Percentiles rank a stretch among this genome's conserved stretches.
Evolutionary conservation across 2,888 invertebrate genomes (phyloP).

Genomic region (Dolichomitus sp.): DNA sequence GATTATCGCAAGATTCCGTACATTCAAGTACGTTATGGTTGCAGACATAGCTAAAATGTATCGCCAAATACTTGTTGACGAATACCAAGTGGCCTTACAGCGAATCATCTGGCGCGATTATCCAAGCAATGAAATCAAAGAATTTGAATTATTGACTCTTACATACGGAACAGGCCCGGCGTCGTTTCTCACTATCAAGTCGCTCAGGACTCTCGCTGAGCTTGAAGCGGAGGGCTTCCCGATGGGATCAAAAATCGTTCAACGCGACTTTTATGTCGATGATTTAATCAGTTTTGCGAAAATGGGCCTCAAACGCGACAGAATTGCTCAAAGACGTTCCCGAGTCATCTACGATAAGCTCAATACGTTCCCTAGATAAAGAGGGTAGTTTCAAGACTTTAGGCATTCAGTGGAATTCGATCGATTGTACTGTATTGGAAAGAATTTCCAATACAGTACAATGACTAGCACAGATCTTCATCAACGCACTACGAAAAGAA

Average conservation of each 20-base stretch:
- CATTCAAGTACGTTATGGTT: too few species aligned
- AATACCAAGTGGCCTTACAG: slow-evolving; percentile 60
- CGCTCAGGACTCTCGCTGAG: too few species aligned
- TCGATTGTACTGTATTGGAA: too few species aligned
- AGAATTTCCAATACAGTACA: slow-evolving; percentile 6
- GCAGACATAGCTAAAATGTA: slow-evolving; percentile 70
- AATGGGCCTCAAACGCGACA: neutral
- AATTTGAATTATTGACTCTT: slow-evolving; percentile 57
- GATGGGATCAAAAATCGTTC: neutral
- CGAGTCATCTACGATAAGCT: neutral
- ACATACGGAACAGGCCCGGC: slow-evolving; percentile 65
- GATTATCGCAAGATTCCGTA: too few species aligned
- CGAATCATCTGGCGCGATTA: slow-evolving; percentile 68
- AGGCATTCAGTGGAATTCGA: slow-evolving; percentile 8
- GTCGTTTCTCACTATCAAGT: slow-evolving; percentile 50
- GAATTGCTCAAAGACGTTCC: neutral
- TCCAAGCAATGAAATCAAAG: slow-evolving; percentile 41
- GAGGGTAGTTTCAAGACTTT: neutral
- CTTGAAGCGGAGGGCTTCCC: too few species aligned
- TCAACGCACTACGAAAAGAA: too few species aligned
- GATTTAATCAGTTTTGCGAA: neutral
- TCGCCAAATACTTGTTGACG: slow-evolving; percentile 68
- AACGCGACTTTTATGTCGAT: slow-evolving; percentile 1
- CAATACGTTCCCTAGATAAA: neutral
- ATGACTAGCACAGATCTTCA: too few species aligned